Conservation (phyloP, 2,797 vertebrate genomes). For the Petrocephalus schoutedeni region DNA sequence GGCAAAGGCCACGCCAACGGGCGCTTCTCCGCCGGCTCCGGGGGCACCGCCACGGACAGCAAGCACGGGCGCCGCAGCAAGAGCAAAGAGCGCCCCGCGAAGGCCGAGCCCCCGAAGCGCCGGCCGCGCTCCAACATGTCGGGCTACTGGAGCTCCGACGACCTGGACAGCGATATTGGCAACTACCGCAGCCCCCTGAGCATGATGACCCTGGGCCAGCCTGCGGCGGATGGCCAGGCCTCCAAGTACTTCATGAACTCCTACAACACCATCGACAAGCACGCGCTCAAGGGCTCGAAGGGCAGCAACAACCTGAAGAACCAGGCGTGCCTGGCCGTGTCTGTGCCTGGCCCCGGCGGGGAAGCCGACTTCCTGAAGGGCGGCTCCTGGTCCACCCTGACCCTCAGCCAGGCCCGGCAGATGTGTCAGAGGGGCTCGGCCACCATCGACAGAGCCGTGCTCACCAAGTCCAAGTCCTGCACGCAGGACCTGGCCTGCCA, state of each 20-base stretch:
- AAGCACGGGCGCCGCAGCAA: constrained; percentile 87
- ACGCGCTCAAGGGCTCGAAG: constrained; percentile 91
- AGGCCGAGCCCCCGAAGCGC: constrained; percentile 82
- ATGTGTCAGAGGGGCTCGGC: constrained; percentile 90
- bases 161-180: constrained; percentile 86
- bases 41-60: constrained; percentile 72
- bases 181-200: constrained; percentile 85
- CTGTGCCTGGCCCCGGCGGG: constrained; percentile 62
- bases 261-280: constrained; percentile 93
- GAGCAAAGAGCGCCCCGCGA: constrained; percentile 89
- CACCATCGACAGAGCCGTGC: constrained; percentile 90
- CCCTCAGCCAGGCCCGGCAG: constrained; percentile 86
- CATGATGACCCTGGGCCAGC: constrained; percentile 86
- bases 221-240: constrained; percentile 81
- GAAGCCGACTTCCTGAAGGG: constrained; percentile 86
- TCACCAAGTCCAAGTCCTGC: constrained; percentile 91
- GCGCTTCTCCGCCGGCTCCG: constrained; percentile 59
- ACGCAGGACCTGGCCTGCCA: constrained; percentile 92
- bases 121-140: constrained; percentile 93
- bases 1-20: constrained; percentile 82
- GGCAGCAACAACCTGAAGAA: constrained; percentile 87
- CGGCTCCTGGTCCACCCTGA: constrained; percentile 92
- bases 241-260: constrained; percentile 85
- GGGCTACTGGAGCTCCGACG: constrained; percentile 97
- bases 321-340: constrained; percentile 60